Evolutionary conservation across 2,113 vertebrate genomes (phyloP).

Genomic region (Typhlomys cinereus): DNA sequence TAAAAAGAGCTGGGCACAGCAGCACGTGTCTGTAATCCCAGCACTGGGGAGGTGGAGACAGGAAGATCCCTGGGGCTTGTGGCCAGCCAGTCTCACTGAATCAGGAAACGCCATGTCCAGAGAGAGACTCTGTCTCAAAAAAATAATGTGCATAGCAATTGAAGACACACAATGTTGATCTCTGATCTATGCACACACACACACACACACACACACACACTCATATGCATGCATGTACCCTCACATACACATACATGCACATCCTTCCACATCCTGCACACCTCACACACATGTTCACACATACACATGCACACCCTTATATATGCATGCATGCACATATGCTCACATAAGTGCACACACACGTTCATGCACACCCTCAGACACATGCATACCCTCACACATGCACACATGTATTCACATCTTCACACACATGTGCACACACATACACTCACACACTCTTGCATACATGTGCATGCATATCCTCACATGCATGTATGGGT

Average conservation of each 20-base stretch:
- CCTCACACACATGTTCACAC: no score
- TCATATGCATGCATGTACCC: no score
- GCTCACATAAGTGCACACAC: background rate
- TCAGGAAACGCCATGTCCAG: background rate
- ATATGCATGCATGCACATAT: background rate
- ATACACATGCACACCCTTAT: no score
- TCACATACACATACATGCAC: background rate
- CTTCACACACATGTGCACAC: no score
- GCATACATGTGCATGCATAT: no score
- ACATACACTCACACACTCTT: background rate
- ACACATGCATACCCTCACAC: no score
- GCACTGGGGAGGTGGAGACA: background rate
- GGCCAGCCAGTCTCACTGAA: background rate
- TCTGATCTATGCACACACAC: background rate
- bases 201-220: no score
- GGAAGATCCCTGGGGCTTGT: background rate
- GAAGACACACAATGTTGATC: no score
- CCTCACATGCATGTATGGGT: no score
- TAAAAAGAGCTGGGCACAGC: background rate
- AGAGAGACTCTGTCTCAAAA: background rate
- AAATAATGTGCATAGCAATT: background rate
- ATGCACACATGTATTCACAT: no score
- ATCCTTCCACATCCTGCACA: no score
- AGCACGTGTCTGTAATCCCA: background rate
- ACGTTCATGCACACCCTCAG: no score